Evolutionary conservation across 2,888 invertebrate genomes (phyloP).

Genomic region (Melieria omissa): DNA sequence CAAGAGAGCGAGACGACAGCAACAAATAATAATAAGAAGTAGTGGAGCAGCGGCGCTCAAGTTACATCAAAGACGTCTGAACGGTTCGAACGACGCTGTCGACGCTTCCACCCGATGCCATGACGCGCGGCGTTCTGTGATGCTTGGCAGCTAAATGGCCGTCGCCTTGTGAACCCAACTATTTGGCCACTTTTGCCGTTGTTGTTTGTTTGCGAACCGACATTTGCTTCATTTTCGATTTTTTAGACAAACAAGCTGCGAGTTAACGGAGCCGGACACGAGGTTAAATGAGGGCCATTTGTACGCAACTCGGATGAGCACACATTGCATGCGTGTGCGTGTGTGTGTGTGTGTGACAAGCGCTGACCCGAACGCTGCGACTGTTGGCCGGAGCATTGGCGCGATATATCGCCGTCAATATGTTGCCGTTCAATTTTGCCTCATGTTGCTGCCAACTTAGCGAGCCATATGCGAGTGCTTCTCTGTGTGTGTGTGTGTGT

Average conservation of each 20-base stretch:
- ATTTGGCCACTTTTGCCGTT: too few relatives aligned
- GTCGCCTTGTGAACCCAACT: too few relatives aligned
- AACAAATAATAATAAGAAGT: neutral
- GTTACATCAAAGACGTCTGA: constrained; percentile 20
- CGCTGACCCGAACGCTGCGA: constrained; percentile 19
- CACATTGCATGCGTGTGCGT: constrained; percentile 5
- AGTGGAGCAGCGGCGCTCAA: neutral
- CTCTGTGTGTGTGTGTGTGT: neutral
- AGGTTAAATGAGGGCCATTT: constrained; percentile 42
- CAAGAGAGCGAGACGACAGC: neutral
- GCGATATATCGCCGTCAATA: constrained; percentile 50
- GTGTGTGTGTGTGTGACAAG: constrained; percentile 12
- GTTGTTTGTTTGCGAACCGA: too few relatives aligned
- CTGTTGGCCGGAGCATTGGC: constrained; percentile 34
- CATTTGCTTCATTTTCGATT: too few relatives aligned
- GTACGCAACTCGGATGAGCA: constrained; percentile 31
- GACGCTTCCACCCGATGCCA: neutral
- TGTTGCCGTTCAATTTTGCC: constrained; percentile 60
- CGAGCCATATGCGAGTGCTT: neutral
- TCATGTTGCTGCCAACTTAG: too few relatives aligned
- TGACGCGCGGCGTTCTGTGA: too few relatives aligned
- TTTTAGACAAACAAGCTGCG: neutral
- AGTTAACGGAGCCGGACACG: constrained; percentile 22
- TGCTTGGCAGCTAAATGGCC: too few relatives aligned
- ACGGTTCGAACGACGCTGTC: constrained; percentile 4